Evolutionary conservation across 2,113 vertebrate genomes (phyloP), one percentile per base, ranked within the genome.

Genomic region (Heterotis niloticus): DNA sequence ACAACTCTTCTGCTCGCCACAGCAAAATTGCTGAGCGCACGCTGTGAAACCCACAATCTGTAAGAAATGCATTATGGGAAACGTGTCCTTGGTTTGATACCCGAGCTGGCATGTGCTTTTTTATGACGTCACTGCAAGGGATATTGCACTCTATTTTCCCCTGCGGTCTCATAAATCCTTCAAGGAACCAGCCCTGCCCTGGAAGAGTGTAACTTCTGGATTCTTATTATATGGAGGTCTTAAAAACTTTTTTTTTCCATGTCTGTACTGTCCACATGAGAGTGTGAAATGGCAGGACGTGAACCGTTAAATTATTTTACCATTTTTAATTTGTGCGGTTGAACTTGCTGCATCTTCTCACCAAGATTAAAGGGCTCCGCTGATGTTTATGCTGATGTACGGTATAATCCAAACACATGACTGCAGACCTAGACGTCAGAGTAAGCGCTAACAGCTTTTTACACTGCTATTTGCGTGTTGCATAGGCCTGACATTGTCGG

Each of bases 41-140:
- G 51, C 23, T n/a, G 51, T 34, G 51, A 34, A 72, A 51, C n/a
- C 54, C 54, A 51, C 64, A 66, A 66, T 24, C 64, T 66, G 11
- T 10, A 26, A 12, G 64, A 66, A 66, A 23, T 23, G 64, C 69
- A 72, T 72, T 51, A 51, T 72, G 69, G 69, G 69, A 72, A 54
- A 72, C 52, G 10, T 34, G 44, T 71, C 69, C n/a, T 34, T 52
- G 69, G 69, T n/a, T 52, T 52, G 34, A 11, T 52, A 24, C 34
- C 69, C 44, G 23, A 51, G 51, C 9, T 72, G 51, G 54, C 69
- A 72, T 34, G 51, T 72, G 20, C 51, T 72, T 51, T 72, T 5
- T 52, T 13, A 72, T 72, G 69, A 44, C 69, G 69, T 72, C 69
- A 72, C 69, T 71, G 4, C 12, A 5, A 71, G 69, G 44, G 20